These are phyloP conservation scores for Drosophila pseudotalamancana DNA, from an alignment of 2,888 invertebrate species.

Conservation along the genomic window DNA sequence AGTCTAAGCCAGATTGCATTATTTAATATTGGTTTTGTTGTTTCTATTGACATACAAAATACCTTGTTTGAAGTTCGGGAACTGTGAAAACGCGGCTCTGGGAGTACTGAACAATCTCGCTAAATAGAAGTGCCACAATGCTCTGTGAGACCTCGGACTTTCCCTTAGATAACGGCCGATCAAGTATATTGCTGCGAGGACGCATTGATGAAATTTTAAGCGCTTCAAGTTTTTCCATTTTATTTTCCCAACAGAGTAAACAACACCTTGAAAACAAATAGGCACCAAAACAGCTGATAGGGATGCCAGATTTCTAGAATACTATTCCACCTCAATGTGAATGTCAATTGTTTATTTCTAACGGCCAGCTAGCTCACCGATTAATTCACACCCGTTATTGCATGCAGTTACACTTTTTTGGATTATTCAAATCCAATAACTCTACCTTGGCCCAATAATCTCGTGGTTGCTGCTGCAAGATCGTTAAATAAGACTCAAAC, in stretches of 20 bases:
- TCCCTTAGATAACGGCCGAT: conserved; percentile 95
- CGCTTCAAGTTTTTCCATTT: conserved; percentile 83
- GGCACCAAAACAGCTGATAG: conserved; percentile 25
- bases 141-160: conserved; percentile 96
- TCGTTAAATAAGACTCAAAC: conserved; percentile 71
- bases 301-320: conserved; percentile 28
- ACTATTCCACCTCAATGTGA: conserved; percentile 1
- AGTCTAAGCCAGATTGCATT: conserved; percentile 86
- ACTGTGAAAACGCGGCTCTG: conserved; percentile 98
- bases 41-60: conserved; percentile 17
- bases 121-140: conserved; percentile 97
- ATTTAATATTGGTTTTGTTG: background rate
- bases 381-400: background rate
- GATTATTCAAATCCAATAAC: conserved; percentile 16
- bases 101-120: conserved; percentile 99
- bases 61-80: conserved; percentile 97
- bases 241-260: conserved; percentile 28
- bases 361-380: background rate
- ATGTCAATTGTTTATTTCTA: conserved; percentile 9
- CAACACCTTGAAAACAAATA: conserved; percentile 2
- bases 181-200: conserved; percentile 88
- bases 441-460: conserved; percentile 65
- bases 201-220: conserved; percentile 83
- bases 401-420: conserved; percentile 22
- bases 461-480: conserved; percentile 52